These are phyloP conservation scores for Uria lomvia DNA, from an alignment of 2,113 vertebrate genomes.

Conservation along the genomic window DNA sequence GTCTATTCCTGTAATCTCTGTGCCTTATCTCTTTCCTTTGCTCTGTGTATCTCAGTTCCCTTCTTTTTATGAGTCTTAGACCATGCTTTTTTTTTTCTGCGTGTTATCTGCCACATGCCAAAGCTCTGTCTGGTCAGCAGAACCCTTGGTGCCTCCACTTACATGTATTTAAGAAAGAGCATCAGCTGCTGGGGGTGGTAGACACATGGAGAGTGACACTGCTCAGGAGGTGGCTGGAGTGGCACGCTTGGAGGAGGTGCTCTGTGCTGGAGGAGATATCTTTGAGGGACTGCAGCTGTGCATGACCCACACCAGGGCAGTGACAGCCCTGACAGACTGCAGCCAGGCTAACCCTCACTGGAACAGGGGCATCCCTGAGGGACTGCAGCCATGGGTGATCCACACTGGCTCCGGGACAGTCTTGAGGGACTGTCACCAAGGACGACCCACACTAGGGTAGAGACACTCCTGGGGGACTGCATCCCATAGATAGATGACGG, in stretches of 20 bases:
- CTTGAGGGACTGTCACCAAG: not conserved
- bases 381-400: not conserved
- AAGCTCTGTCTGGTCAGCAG: not conserved
- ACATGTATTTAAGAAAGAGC: not conserved
- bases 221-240: not conserved
- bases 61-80: not conserved
- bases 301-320: not conserved
- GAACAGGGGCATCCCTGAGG: not conserved
- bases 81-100: not conserved
- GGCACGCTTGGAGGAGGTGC: not conserved
- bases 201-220: not conserved
- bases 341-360: not conserved
- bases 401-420: not conserved
- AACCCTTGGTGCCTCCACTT: not conserved
- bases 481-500: not conserved
- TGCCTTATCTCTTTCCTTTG: not conserved
- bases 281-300: not conserved
- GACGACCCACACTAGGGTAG: not conserved
- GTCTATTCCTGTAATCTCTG: not conserved
- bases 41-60: not conserved
- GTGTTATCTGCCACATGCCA: not conserved
- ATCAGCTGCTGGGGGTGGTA: not conserved
- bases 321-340: not conserved
- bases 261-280: not conserved
- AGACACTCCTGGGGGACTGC: not conserved